Base-by-base conservation (phyloP, 2,113 vertebrate genomes). In the Dicentrarchus labrax region DNA sequence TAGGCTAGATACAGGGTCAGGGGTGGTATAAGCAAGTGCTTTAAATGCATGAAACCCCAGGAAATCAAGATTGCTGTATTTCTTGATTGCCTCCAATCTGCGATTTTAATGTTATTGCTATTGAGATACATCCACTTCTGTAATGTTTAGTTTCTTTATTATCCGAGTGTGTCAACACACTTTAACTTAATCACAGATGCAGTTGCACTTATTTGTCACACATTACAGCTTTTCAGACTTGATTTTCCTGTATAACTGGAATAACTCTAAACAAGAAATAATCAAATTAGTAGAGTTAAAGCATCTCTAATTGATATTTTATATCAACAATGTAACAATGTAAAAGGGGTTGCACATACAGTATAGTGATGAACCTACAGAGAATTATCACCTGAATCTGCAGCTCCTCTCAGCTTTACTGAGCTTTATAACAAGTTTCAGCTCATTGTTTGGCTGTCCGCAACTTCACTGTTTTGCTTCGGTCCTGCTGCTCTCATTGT, bases 11-110 rank as follows among this genome's bases (percentile, higher is more conserved):
- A 57, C 82, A 79, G 50, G 90, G 88, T 89, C 89, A 92, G 72
- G 86, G 83, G 86, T 88, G 84, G 86, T 72, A 75, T 92, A 93
- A 93, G 83, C 79, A 85, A 88, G 91, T 88, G 86, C 88, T 95
- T 95, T 92, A 94, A 94, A 95, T 94, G 92, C 91, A 94, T 93
- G 88, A 91, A 92, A 91, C 85, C 65, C 78, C 59, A 16, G 83
- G 87, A 87, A 65, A 72, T 85, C n/a, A 57, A 85, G 86, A 85
- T 88, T 66, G 51, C 71, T 77, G 60, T 72, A 51, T 85, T 78
- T 70, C 75, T 89, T 84, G 83, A 88, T 80, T 78, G 81, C 80
- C 54, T 65, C 73, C 89, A 89, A 90, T 94, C 86, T 91, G 72
- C 8, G 15, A 88, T 90, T 81, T 88, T 82, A 88, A 89, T 84